Conservation (phyloP, 2,113 vertebrate genomes). For the Silurus glanis region DNA sequence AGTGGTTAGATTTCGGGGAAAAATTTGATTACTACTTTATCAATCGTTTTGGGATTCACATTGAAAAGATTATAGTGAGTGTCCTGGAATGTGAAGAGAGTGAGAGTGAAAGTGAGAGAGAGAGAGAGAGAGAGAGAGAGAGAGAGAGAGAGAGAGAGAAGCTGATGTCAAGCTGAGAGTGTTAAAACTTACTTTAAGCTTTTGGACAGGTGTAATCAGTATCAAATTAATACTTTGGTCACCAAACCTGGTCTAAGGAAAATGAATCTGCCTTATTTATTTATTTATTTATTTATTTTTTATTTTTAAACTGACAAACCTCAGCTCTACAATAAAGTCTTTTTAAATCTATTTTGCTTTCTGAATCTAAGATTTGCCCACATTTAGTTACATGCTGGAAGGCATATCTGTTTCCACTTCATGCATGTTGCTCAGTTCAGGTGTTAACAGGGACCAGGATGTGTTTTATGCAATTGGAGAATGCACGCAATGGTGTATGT, state of each 20-base stretch:
- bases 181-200: not conserved
- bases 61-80: not conserved
- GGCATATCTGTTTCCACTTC: constrained; percentile 43
- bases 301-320: not conserved
- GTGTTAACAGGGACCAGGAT: constrained; percentile 44
- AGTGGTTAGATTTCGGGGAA: not conserved
- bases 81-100: not conserved
- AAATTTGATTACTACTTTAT: not conserved
- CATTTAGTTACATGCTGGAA: constrained; percentile 27
- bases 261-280: not conserved
- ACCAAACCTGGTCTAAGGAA: constrained; percentile 25
- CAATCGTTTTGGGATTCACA: not conserved
- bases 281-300: not conserved
- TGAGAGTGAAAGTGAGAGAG: not conserved
- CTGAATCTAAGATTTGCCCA: constrained; percentile 36
- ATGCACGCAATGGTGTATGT: constrained; percentile 25
- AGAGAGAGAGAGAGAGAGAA: too few relatives aligned
- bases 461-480: constrained; percentile 9
- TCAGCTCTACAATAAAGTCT: constrained; percentile 6
- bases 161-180: not conserved
- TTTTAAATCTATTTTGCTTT: constrained; percentile 26
- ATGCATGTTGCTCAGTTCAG: constrained; percentile 12
- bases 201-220: constrained; percentile 18
- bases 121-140: too few relatives aligned
- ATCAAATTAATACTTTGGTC: constrained; percentile 3